Evolutionary conservation across 1,140 invertebrate genomes (phyloP), one percentile per base, ranked within the genome.

Genomic region (Drosophila bipectinata): DNA sequence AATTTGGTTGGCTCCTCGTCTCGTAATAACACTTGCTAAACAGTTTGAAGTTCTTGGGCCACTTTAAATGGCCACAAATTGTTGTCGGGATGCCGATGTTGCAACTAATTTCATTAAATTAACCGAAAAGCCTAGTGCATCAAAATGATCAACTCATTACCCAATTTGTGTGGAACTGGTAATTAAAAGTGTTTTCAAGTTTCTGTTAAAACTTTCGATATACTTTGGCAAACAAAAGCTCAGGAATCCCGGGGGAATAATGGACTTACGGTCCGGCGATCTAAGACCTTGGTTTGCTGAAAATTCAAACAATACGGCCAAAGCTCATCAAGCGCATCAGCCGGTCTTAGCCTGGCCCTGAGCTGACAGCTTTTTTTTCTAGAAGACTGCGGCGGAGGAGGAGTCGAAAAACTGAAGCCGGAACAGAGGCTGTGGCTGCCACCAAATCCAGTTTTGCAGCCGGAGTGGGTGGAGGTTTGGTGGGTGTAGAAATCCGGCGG

Each of bases 261-360:
- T 12, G 14, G 9, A 34, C 72, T 54, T 18, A 49, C n/a, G 30
- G 10, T 49, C 47, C 21, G 68, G 4, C 60, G 74, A 48, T 48
- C 62, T 54, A 67, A 75, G 45, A 44, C 63, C 15, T 34, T 47
- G 37, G 30, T 18, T 66, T 66, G 39, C 72, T 75, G 67, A 87
- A 87, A 78, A 85, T 78, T 64, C 74, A 77, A 85, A 78, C 82
- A 85, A 87, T 87, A 82, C 71, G 71, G 66, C 71, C 51, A 57
- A 78, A 87, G 74, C 74, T 87, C 82, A 85, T 81, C 82, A 81
- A 67, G 78, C 73, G 78, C 82, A 82, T 87, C 74, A 85, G 61
- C 79, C 63, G 73, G 77, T 78, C 77, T 87, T 75, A 85, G 77
- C 59, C 56, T 39, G 58, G 47, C 56, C 80, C 77, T 63, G 53